Conservation (phyloP, 2,888 invertebrate species). For the Phengaris arion region DNA sequence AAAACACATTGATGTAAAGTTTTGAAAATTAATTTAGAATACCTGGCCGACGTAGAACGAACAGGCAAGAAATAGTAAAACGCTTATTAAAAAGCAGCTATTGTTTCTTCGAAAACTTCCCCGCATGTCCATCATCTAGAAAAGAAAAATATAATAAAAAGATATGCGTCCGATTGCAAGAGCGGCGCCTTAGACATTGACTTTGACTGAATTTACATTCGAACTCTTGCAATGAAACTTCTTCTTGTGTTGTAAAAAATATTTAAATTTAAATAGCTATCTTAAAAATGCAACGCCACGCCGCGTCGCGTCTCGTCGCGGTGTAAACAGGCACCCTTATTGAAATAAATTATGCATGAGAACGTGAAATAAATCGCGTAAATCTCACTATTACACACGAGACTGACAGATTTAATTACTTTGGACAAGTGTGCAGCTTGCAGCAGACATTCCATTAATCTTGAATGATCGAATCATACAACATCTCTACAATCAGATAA, state of each 20-base stretch:
- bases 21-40: constrained; percentile 34
- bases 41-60: constrained; percentile 66
- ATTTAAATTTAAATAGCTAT: too few relatives aligned
- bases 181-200: too few relatives aligned
- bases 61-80: constrained; percentile 53
- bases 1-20: neutral
- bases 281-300: too few relatives aligned
- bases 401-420: neutral
- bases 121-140: constrained; percentile 57
- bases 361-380: neutral
- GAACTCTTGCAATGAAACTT: too few relatives aligned
- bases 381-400: neutral
- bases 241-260: too few relatives aligned
- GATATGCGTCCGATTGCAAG: too few relatives aligned
- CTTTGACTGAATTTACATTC: too few relatives aligned
- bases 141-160: constrained; percentile 33
- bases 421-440: constrained; percentile 4
- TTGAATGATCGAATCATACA: neutral
- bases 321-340: neutral
- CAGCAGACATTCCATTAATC: neutral
- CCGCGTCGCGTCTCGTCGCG: too few relatives aligned
- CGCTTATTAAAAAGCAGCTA: constrained; percentile 53
- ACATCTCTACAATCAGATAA: neutral
- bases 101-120: constrained; percentile 51
- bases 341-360: neutral